Base-by-base conservation (phyloP, 2,797 vertebrate species). In the Coregonus suidteri region DNA sequence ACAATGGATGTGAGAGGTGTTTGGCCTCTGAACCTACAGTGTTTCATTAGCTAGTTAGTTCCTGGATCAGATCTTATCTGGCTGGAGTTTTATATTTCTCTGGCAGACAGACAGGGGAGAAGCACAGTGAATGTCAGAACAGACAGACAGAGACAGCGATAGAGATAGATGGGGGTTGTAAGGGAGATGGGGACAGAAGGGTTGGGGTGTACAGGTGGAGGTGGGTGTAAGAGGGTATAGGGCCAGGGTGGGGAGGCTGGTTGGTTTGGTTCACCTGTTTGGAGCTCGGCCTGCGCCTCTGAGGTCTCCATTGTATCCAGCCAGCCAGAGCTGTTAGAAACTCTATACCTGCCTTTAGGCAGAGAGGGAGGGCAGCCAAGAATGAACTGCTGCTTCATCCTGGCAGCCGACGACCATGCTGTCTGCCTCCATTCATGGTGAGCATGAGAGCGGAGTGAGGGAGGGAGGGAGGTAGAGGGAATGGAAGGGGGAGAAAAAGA, bases 281-380 rank as follows among this genome's bases (percentile, higher is more conserved):
- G 88, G 88, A 93, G 82, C 88, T 86, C 75, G 88, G 91, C 87
- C 92, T 88, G 74, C 80, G 86, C 86, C 86, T 89, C 91, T 91
- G 83, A 92, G 91, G 84, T 93, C 90, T 89, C 87, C 81, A 89
- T 93, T 94, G 93, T 92, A 91, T 91, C 90, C 87, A 93, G 87
- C 92, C 91, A 93, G 90, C 91, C 93, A 80, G 90, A 93, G 91
- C 91, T 93, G 92, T 93, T 91, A 88, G 94, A 94, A 94, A 95
- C 91, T 81, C 83, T 92, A 95, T 92, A 95, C 93, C 90, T 93
- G 90, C 91, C 92, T 94, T 93, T 91, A 93, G 93, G 93, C 91
- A 91, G 88, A 87, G 87, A 93, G 91, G 92, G 92, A 93, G 89
- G 85, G 88, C 90, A 91, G 93, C 94, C 94, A 95, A 94, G 93